Evolutionary conservation across 1,140 invertebrate genomes (phyloP).

Genomic region (Campoletis sonorensis): DNA sequence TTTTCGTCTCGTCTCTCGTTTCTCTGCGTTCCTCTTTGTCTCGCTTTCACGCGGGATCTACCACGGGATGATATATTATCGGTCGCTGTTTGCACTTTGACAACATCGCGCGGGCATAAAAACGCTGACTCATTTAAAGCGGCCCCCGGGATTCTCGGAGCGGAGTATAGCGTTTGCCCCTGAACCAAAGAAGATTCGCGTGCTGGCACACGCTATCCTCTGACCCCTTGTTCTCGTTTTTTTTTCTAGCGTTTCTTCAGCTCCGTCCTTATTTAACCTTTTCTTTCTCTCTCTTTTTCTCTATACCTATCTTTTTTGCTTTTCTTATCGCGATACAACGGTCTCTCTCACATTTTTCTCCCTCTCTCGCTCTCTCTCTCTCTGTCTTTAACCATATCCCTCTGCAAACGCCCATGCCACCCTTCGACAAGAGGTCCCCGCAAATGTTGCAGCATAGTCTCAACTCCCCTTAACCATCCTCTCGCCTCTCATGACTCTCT

Average conservation of each 20-base stretch:
- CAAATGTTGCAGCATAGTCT: conserved; percentile 8
- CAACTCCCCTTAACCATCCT: conserved; percentile 44
- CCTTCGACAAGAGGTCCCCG: conserved; percentile 32
- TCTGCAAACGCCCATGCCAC: conserved; percentile 46
- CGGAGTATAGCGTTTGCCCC: conserved; percentile 46
- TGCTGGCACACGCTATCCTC: conserved; percentile 58
- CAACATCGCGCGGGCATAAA: conserved; percentile 77
- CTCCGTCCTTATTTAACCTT: not conserved
- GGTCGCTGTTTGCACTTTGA: conserved; percentile 77
- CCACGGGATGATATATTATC: conserved; percentile 77
- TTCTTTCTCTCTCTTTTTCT: conserved; percentile 21
- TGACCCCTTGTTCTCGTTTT: conserved; percentile 47
- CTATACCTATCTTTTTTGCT: conserved; percentile 42
- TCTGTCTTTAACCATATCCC: conserved; percentile 42
- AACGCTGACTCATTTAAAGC: conserved; percentile 78
- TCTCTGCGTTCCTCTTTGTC: conserved; percentile 34
- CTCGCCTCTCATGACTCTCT: conserved; percentile 42
- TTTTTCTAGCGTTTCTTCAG: conserved; percentile 22
- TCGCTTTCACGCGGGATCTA: conserved; percentile 54
- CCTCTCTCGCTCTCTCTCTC: not conserved
- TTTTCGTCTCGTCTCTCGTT: conserved; percentile 28
- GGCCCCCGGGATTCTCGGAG: conserved; percentile 73
- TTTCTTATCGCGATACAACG: conserved; percentile 23
- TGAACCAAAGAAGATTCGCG: conserved; percentile 60
- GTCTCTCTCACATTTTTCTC: conserved; percentile 1